These are phyloP conservation scores for Uropetala carovei DNA, from an alignment of 2,888 invertebrate genomes.

Conservation along the genomic window DNA sequence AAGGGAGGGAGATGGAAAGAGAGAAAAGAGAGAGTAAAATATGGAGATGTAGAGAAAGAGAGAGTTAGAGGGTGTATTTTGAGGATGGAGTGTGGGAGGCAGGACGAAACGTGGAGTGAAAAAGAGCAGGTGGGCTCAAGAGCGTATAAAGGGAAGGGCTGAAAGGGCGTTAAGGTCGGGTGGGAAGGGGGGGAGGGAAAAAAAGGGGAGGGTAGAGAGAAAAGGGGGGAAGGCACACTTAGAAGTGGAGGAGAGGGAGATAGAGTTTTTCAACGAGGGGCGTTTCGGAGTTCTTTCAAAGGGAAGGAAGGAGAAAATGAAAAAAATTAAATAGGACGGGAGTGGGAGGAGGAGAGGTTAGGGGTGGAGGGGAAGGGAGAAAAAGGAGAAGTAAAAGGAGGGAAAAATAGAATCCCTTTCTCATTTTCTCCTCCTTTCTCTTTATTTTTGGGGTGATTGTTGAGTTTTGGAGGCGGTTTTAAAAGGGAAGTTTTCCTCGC, in stretches of 20 bases:
- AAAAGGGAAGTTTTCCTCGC: neutral
- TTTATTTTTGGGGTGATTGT: conserved; percentile 17
- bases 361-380: neutral
- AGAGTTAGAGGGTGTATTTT: neutral
- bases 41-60: neutral
- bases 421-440: conserved; percentile 26
- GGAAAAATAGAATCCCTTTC: conserved; percentile 32
- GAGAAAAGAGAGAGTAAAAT: neutral
- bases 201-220: neutral
- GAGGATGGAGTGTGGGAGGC: neutral
- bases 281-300: neutral
- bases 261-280: conserved; percentile 31
- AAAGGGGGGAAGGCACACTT: neutral
- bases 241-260: neutral
- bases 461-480: conserved; percentile 19
- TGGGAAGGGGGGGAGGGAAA: neutral
- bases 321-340: neutral
- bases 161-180: neutral
- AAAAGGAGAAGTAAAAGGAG: neutral
- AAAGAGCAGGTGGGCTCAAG: conserved; percentile 3
- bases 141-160: conserved; percentile 17
- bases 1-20: neutral
- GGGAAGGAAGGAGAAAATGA: no score
- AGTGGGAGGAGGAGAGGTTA: neutral
- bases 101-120: neutral